Evolutionary conservation across 2,888 invertebrate species (phyloP), one percentile per base, ranked within the genome.

Genomic region (Athalia rosae): DNA sequence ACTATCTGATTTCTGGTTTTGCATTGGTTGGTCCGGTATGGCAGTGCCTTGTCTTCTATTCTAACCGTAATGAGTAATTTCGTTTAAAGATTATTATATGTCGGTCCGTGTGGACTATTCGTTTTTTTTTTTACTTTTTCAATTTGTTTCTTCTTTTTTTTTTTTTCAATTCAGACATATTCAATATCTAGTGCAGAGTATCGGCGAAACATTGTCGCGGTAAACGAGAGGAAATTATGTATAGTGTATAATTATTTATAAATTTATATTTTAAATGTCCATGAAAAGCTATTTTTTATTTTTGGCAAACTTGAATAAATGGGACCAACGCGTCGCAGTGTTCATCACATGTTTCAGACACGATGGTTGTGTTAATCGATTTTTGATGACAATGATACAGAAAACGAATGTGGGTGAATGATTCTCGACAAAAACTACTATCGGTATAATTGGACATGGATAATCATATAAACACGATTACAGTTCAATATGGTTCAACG

Each of bases 11-110:
- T 45, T 50, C 9, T 58, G 56, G 71, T 71, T 71, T 45, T 71
- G 71, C 58, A 71, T 71, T 78, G 80, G 80, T 82, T 82, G 82
- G 82, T 82, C 82, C 82, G 73, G 79, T 82, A 77, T 87, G 87
- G 87, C 87, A 88, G 87, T 88, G 87, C 83, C 82, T 84, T 77
- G 83, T 79, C 66, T 73, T 59, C 76, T 76, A 76, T 64, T 63
- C 50, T 58, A 76, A 48, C 47, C 11, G 76, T 76, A 64, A 66
- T 62, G 53, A 76, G 76, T 58, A 59, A 59, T 48, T 74, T 74
- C n/a, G 15, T 59, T 50, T 56, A 58, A 71, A 71, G 59, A 74
- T 28, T 28, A 28, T 28, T 28, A 28, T 74, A 61, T 61, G 48
- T 48, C 59, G 48, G 48, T 48, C 45, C 71, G 71, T 71, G 58